These are phyloP conservation scores for Prionace glauca DNA, from an alignment of 2,797 vertebrate genomes.

Conservation along the genomic window DNA sequence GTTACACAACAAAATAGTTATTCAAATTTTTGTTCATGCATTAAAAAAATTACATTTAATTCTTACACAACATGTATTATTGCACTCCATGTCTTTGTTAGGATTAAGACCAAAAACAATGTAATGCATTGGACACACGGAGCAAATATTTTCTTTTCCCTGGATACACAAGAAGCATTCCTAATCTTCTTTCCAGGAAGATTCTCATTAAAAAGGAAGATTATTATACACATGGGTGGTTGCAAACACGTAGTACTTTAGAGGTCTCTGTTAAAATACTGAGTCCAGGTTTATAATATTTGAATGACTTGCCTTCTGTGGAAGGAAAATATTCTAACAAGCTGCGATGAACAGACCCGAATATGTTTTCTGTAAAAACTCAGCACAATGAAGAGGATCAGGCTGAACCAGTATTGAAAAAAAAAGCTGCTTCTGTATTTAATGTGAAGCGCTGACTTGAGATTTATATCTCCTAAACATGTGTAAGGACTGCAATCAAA, in stretches of 20 bases:
- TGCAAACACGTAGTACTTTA: background rate
- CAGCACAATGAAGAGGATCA: background rate
- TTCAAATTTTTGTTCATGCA: conserved; percentile 22
- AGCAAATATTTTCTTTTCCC: background rate
- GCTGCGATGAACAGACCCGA: background rate
- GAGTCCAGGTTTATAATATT: background rate
- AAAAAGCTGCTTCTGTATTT: background rate
- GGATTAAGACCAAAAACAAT: conserved; percentile 21
- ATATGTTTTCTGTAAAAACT: background rate
- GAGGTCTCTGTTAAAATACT: background rate
- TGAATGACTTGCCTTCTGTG: background rate
- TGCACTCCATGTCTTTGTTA: conserved; percentile 10
- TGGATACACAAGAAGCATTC: background rate
- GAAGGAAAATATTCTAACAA: background rate
- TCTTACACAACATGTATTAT: background rate
- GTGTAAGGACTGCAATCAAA: background rate
- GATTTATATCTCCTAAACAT: background rate
- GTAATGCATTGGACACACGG: background rate
- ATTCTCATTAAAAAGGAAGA: conserved; percentile 1
- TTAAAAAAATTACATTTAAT: conserved; percentile 3
- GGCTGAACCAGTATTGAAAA: background rate
- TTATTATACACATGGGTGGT: background rate
- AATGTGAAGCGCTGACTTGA: background rate
- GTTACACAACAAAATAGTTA: conserved; percentile 13
- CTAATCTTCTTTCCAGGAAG: background rate